A percentile compares a stretch with the other conserved stretches of the same genome.
These are phyloP conservation scores for Mus caroli DNA, from an alignment of 2,797 vertebrate species.

Conservation along the genomic window DNA sequence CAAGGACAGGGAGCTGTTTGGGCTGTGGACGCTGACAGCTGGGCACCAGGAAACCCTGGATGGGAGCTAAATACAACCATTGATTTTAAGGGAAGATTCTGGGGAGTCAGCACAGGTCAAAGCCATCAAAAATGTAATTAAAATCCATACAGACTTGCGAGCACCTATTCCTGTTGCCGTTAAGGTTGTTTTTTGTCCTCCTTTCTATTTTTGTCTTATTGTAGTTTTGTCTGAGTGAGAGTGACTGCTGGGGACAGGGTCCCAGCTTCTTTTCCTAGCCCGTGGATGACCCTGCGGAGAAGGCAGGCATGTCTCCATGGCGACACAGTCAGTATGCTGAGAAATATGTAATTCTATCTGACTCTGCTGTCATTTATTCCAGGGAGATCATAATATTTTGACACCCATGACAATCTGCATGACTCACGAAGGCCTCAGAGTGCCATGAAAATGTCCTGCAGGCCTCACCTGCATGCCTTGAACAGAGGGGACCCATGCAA, in stretches of 20 bases:
- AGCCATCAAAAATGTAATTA: neutral
- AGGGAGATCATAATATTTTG: constrained; percentile 75
- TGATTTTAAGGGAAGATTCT: neutral
- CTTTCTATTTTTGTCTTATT: neutral
- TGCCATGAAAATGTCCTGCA: constrained; percentile 42
- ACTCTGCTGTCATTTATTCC: constrained; percentile 28
- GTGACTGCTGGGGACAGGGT: neutral
- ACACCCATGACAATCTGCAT: constrained; percentile 69
- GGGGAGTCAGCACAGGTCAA: neutral
- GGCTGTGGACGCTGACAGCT: neutral
- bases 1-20: neutral
- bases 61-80: neutral
- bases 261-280: neutral
- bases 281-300: neutral
- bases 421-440: constrained; percentile 58
- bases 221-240: neutral
- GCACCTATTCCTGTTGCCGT: neutral
- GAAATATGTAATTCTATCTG: constrained; percentile 71
- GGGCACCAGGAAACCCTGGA: neutral
- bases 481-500: neutral
- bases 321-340: constrained; percentile 20
- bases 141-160: neutral
- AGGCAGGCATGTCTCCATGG: constrained; percentile 44
- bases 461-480: neutral
- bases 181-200: neutral